Evolutionary conservation across 2,113 vertebrate genomes (phyloP).

Genomic region (Oreocharis arfaki): DNA sequence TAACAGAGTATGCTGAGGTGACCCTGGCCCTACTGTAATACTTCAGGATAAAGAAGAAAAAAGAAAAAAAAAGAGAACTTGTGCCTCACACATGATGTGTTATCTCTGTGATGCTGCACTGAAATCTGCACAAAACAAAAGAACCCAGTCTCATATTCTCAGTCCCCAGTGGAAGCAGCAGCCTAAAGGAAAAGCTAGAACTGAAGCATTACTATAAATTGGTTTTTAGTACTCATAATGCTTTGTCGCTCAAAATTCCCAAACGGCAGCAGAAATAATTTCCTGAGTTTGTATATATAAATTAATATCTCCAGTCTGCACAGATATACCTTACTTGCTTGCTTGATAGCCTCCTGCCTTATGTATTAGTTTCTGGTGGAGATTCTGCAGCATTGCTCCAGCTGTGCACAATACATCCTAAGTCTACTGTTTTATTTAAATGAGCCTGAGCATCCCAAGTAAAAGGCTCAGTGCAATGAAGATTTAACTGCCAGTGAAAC

Average conservation of each 20-base stretch:
- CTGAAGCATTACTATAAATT: constrained; percentile 44
- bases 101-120: neutral
- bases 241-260: constrained; percentile 30
- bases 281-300: constrained; percentile 37
- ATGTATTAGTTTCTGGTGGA: neutral
- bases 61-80: neutral
- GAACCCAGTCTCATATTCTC: constrained; percentile 6
- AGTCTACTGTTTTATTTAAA: constrained; percentile 51
- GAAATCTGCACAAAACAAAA: constrained; percentile 31
- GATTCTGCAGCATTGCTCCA: neutral
- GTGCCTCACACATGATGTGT: neutral
- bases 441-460: neutral
- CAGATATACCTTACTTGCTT: neutral
- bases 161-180: constrained; percentile 1
- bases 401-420: neutral
- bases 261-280: constrained; percentile 47
- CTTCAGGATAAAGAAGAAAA: neutral
- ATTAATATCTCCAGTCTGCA: constrained; percentile 36
- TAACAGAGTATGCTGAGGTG: neutral
- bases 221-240: constrained; percentile 25
- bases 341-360: constrained; percentile 9
- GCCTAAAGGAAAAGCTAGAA: constrained; percentile 35
- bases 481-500: constrained; percentile 22
- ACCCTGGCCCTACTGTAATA: neutral
- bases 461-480: constrained; percentile 23